phyloP scores from a whole-genome alignment of 2,888 invertebrate species.

The Tubulanus polymorphus region DNA sequence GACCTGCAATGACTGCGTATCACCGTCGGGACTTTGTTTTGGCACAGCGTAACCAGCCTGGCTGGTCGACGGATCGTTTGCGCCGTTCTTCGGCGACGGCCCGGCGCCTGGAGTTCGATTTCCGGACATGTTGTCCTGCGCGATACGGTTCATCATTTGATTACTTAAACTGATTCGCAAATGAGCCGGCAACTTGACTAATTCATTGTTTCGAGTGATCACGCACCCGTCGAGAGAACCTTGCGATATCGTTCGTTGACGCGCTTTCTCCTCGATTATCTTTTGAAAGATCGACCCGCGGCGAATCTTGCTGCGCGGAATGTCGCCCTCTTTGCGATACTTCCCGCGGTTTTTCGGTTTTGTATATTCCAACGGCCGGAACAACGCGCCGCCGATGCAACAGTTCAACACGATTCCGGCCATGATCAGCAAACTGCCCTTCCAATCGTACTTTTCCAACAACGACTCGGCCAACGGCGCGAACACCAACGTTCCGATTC shows the following conservation, averaged over 20 bases:
- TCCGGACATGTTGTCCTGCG: too few relatives aligned
- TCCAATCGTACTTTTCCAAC: constrained; percentile 60
- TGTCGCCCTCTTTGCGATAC: not conserved
- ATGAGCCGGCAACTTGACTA: not conserved
- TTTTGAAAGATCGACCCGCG: constrained; percentile 48
- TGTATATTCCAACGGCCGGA: constrained; percentile 68
- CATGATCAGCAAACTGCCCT: constrained; percentile 69
- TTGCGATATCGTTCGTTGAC: constrained; percentile 49
- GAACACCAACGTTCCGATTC: constrained; percentile 83
- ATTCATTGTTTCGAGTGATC: constrained; percentile 34
- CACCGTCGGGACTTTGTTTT: too few relatives aligned
- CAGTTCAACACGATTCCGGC: constrained; percentile 78
- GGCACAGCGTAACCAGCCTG: not conserved
- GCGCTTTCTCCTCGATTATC: constrained; percentile 47
- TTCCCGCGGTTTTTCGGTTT: constrained; percentile 29
- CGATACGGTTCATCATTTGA: not conserved
- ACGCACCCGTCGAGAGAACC: constrained; percentile 50
- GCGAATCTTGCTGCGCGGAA: constrained; percentile 26
- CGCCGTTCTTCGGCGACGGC: too few relatives aligned
- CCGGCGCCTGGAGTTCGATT: too few relatives aligned
- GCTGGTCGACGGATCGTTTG: too few relatives aligned
- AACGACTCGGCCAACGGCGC: constrained; percentile 62
- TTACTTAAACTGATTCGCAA: not conserved
- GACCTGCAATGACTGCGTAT: not conserved
- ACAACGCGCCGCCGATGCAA: constrained; percentile 73